Evolutionary conservation across 2,113 vertebrate species (phyloP), one percentile per base, ranked within the genome.

Genomic region (Penelope pileata): DNA sequence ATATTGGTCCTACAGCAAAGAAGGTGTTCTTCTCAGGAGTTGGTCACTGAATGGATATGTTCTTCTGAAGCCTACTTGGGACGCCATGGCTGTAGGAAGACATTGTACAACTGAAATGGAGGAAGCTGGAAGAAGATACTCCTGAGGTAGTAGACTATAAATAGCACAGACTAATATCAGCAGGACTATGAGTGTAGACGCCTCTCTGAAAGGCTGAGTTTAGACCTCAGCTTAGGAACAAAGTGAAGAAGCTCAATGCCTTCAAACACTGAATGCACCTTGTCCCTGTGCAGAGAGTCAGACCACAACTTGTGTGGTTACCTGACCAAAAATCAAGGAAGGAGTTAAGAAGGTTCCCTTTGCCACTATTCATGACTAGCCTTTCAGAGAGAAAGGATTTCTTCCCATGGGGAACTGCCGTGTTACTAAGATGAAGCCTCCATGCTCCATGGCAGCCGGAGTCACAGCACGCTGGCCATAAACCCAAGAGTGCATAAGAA

Each of bases 101-200:
- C 3, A 4, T 4, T 26, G 15, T 22, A 27, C 19, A 56, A 19
- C 4, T 50, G 26, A 21, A 70, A 29, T 1, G 8, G 2, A 26
- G 32, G 16, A 48, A 86, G 76, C 24, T 1, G 4, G 43, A 68
- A 8, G 18, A 68, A 42, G 50, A 32, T 17, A 8, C 0, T 38
- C 26, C 51, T 59, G 11, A 23, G 5, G 24, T 23, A 59, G 34
- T 14, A 85, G 10, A 42, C 27, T 63, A 34, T 1, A 66, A n/a
- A 23, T 30, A 29, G 22, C 38, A 73, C 62, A 62, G 23, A 22
- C 48, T 40, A 62, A 27, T 27, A 76, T 45, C 3, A 1, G 9
- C 10, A 51, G 32, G 9, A 27, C 27, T 10, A 59, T 0, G 0
- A 4, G 9, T 7, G 6, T 32, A 64, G 48, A n/a, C 0, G 2